Percentiles rank a stretch among this genome's conserved stretches.
Evolutionary conservation across 2,797 vertebrate species (phyloP).

Genomic region (Gymnodraco acuticeps): DNA sequence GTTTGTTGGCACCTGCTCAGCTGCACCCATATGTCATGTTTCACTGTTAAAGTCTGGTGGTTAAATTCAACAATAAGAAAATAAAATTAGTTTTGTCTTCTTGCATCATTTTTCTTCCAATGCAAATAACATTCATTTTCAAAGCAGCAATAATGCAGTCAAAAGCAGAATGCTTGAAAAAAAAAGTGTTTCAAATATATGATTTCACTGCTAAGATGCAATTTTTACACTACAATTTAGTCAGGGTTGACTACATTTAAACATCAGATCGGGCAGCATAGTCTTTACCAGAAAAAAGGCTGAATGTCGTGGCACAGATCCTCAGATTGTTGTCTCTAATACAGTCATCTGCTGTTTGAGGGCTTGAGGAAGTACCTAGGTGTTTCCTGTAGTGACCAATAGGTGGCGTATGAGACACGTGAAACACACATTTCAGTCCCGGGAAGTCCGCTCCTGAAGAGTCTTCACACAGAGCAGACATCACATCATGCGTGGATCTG

Average conservation of each 20-base stretch:
- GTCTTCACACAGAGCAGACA: conserved; percentile 22
- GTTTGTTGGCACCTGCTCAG: conserved; percentile 44
- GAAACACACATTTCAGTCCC: conserved; percentile 36
- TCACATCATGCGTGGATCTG: conserved; percentile 28
- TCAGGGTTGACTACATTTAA: not conserved
- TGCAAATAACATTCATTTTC: conserved; percentile 11
- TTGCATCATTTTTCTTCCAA: not conserved
- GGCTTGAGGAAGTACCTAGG: not conserved
- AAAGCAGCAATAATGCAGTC: conserved; percentile 12
- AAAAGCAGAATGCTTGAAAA: not conserved
- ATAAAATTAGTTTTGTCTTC: conserved; percentile 16
- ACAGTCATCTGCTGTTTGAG: conserved; percentile 4
- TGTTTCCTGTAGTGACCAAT: conserved; percentile 69
- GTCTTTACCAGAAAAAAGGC: not conserved
- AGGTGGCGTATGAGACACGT: conserved; percentile 86
- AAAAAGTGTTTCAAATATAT: not conserved
- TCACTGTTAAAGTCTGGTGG: conserved; percentile 12
- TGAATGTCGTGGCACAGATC: not conserved
- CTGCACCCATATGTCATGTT: conserved; percentile 32
- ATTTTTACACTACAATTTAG: no score
- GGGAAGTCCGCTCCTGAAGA: conserved; percentile 39
- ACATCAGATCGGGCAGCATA: not conserved
- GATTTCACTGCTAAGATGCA: not conserved
- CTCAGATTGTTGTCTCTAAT: not conserved
- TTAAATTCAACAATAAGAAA: conserved; percentile 14